Conservation (phyloP, 2,113 vertebrate genomes). For the Podocnemis expansa region DNA sequence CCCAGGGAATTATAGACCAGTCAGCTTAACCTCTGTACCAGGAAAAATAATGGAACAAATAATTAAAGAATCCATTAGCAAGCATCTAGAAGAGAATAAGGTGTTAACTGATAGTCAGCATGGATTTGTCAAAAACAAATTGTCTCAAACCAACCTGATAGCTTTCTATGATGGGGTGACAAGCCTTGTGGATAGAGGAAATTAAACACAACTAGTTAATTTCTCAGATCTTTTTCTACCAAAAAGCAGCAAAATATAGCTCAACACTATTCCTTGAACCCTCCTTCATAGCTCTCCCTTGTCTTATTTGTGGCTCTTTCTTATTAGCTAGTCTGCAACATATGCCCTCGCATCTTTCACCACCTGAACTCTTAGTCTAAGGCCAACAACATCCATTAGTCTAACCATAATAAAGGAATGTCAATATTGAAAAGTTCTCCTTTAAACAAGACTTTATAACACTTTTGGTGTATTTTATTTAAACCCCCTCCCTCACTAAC, state of each 20-base stretch:
- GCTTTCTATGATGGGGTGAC: no score
- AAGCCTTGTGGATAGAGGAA: no score
- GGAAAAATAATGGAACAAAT: no score
- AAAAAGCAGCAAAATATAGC: conserved; percentile 21
- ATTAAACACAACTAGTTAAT: conserved; percentile 21
- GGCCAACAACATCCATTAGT: not conserved
- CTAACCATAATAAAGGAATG: not conserved
- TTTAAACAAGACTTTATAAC: not conserved
- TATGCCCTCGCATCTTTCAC: not conserved
- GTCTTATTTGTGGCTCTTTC: not conserved
- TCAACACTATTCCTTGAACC: not conserved
- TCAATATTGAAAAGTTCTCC: not conserved
- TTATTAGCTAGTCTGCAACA: not conserved
- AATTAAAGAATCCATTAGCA: no score
- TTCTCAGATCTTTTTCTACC: conserved; percentile 10
- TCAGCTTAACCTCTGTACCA: no score
- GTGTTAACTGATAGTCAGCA: no score
- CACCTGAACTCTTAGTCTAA: not conserved
- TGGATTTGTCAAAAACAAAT: no score
- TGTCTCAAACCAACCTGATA: no score
- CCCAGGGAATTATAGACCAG: no score
- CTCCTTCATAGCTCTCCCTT: not conserved
- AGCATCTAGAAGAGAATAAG: no score
- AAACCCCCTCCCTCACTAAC: not conserved
- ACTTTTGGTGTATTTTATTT: not conserved